Percentiles rank a stretch among this genome's conserved stretches.
phyloP scores from a whole-genome alignment of 2,888 invertebrate genomes.

The Dicranocentrus wangi region DNA sequence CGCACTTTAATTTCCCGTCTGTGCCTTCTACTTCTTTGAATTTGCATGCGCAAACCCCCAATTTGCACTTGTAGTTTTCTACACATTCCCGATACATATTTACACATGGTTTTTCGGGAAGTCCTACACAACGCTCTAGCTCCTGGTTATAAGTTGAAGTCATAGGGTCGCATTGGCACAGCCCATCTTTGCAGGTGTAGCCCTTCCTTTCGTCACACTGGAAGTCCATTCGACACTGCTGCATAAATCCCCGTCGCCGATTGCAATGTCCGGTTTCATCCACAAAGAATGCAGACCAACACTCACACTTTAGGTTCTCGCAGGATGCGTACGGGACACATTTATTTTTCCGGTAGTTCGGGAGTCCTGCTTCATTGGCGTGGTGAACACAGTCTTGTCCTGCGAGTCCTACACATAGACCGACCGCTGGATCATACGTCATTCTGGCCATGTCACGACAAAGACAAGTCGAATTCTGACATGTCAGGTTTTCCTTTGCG shows the following conservation, averaged over 20 bases:
- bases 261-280: conserved; percentile 61
- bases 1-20: conserved; percentile 60
- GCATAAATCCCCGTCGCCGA: conserved; percentile 49
- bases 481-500: conserved; percentile 52
- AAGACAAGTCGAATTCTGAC: conserved; percentile 61
- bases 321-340: conserved; percentile 61
- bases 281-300: conserved; percentile 64
- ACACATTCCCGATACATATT: conserved; percentile 65
- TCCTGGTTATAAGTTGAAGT: conserved; percentile 52
- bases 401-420: conserved; percentile 64
- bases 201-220: conserved; percentile 65
- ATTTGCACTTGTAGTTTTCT: conserved; percentile 65
- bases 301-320: conserved; percentile 57
- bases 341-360: conserved; percentile 42
- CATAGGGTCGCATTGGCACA: conserved; percentile 57
- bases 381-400: conserved; percentile 61
- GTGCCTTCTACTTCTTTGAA: conserved; percentile 57
- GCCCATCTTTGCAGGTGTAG: conserved; percentile 50
- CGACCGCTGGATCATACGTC: conserved; percentile 54
- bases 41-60: conserved; percentile 61
- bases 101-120: conserved; percentile 59
- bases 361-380: conserved; percentile 55
- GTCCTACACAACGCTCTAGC: conserved; percentile 63
- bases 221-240: conserved; percentile 52
- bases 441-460: conserved; percentile 62